Evolutionary conservation across 2,113 vertebrate species (phyloP).

Genomic region (Pachypanchax playfairii): DNA sequence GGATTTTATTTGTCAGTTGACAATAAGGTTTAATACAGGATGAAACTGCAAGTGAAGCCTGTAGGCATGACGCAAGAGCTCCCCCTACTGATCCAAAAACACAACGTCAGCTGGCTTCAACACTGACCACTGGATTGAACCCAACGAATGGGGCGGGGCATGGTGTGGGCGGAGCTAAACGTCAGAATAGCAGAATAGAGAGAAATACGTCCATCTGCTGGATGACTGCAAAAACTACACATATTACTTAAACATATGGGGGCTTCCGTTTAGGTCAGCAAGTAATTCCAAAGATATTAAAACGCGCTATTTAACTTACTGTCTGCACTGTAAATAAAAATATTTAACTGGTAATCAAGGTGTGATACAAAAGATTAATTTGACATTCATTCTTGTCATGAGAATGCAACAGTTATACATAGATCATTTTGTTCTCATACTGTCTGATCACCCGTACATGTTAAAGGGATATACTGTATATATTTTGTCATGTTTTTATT

Average conservation of each 20-base stretch:
- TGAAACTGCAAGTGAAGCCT: neutral
- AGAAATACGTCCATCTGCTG: neutral
- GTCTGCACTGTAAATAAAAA: too few relatives aligned
- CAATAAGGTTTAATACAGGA: conserved; percentile 9
- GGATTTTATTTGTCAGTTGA: conserved; percentile 4
- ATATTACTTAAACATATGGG: neutral
- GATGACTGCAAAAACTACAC: neutral
- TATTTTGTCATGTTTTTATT: too few relatives aligned
- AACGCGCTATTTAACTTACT: too few relatives aligned
- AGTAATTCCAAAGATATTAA: too few relatives aligned
- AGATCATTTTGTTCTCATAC: too few relatives aligned
- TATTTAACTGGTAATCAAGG: too few relatives aligned
- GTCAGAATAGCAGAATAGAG: neutral
- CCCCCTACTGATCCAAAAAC: conserved; percentile 44
- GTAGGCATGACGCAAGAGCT: conserved; percentile 33
- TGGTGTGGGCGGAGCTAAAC: neutral
- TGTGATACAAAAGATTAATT: too few relatives aligned
- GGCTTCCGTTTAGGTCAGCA: too few relatives aligned
- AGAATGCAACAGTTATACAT: too few relatives aligned
- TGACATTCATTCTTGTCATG: too few relatives aligned
- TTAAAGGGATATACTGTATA: too few relatives aligned
- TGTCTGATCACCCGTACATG: too few relatives aligned
- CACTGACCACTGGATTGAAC: neutral
- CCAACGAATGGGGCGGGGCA: neutral
- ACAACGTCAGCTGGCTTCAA: conserved; percentile 19